Base-by-base conservation (phyloP, 1,140 invertebrate genomes). In the Macrobrachium nipponense region DNA sequence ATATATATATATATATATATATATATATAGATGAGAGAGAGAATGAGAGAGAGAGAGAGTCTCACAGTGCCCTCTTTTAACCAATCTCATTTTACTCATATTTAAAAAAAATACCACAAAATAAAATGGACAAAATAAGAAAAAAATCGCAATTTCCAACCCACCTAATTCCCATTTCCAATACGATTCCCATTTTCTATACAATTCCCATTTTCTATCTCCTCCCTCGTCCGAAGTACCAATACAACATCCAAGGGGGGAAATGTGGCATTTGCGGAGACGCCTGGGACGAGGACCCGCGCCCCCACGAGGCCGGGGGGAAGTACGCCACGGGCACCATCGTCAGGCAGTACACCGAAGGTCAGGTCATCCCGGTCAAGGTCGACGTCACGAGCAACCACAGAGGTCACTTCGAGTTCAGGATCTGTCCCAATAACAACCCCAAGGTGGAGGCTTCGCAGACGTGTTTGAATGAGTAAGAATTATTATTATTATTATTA, bases 201-300 rank as follows among this genome's bases (percentile, higher is more conserved):
- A 36, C 27, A 4, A 51, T 51, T 12, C 51, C 51, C 51, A 51
- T 51, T 8, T 51, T 51, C 51, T 51, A 51, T 51, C 8, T 51
- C 12, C 8, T 51, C 12, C 12, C 12, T 51, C 7, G 0, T 10
- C 86, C 86, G n/a, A 87, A 89, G 86, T 59, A 83, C 78, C 90
- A 91, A 81, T 89, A 89, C 83, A 80, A 87, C 5, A 36, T 20
- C 17, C 91, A 92, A 86, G 89, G 88, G 11, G 92, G 92, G 0
- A 90, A 90, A 85, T 93, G 92, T 85, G 92, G 92, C 8, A 90
- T 92, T n/a, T 93, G 92, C 89, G 92, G 92, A 0, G 92, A 93
- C 87, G 86, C 90, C 0, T 92, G 89, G 87, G 89, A 91, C 73
- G 80, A 86, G 11, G 6, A 78, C 23, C 87, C 89, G 8, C 90